Percentiles rank a stretch among this genome's conserved stretches.
phyloP scores from a whole-genome alignment of 2,113 vertebrate genomes.

The Entelurus aequoreus region DNA sequence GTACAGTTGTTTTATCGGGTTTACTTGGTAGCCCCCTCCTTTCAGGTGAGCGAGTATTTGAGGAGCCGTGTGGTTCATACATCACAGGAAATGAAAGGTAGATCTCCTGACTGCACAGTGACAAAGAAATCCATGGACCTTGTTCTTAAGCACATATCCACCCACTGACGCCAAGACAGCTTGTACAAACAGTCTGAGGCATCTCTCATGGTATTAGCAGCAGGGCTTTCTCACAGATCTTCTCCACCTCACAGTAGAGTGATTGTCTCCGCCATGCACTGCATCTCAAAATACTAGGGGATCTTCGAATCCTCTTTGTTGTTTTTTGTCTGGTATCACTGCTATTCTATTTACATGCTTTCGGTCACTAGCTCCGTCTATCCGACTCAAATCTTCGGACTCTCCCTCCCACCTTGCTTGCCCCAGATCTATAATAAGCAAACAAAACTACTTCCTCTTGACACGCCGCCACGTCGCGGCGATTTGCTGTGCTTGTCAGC shows the following conservation, averaged over 20 bases:
- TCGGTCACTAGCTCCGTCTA: background rate
- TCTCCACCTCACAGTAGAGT: conserved; percentile 29
- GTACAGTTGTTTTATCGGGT: background rate
- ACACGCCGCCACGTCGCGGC: conserved; percentile 45
- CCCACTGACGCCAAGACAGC: conserved; percentile 39
- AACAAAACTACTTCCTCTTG: conserved; percentile 57
- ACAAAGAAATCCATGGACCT: conserved; percentile 37
- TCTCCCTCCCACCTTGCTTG: conserved; percentile 29
- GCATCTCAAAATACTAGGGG: conserved; percentile 14
- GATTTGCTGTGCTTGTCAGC: conserved; percentile 67
- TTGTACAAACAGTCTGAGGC: conserved; percentile 39
- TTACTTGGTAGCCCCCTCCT: background rate
- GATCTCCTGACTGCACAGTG: conserved; percentile 11
- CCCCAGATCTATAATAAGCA: conserved; percentile 52
- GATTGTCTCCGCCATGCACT: conserved; percentile 20
- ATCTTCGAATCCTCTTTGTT: conserved; percentile 22
- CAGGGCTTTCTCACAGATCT: conserved; percentile 32
- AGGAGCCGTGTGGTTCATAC: conserved; percentile 20
- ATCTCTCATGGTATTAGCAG: conserved; percentile 35
- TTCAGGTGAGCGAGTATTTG: conserved; percentile 34
- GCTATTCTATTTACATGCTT: conserved; percentile 9
- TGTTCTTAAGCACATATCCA: conserved; percentile 37
- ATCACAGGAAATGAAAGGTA: conserved; percentile 37
- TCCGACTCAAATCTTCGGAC: background rate
- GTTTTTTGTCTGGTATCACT: background rate